Conservation (phyloP, 2,888 invertebrate genomes). For the Acronicta aceris region DNA sequence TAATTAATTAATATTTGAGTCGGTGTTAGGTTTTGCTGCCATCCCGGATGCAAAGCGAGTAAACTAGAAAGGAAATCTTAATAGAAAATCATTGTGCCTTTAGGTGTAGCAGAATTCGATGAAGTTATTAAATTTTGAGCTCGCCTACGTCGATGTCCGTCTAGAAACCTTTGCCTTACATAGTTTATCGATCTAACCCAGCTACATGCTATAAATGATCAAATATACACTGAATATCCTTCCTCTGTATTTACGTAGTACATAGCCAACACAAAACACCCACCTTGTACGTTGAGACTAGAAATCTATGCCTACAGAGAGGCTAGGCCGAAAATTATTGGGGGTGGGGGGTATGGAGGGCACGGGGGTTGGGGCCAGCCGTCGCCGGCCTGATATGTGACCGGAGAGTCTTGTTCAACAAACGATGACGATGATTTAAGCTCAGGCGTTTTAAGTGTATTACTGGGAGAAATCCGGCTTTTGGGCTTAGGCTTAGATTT, state of each 20-base stretch:
- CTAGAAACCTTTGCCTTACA: constrained; percentile 39
- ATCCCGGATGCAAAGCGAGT: constrained; percentile 8
- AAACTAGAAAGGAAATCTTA: background rate
- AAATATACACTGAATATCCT: constrained; percentile 70
- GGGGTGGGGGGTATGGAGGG: constrained; percentile 59
- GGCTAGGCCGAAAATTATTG: constrained; percentile 84
- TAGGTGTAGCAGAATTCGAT: background rate
- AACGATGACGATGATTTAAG: constrained; percentile 90
- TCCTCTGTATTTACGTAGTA: constrained; percentile 72
- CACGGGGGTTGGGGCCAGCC: constrained; percentile 61
- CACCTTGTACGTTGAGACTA: constrained; percentile 80
- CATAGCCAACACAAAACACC: constrained; percentile 75
- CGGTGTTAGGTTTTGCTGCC: background rate
- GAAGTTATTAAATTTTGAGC: constrained; percentile 11
- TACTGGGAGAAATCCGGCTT: constrained; percentile 87
- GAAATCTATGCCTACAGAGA: constrained; percentile 84
- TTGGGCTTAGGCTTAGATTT: constrained; percentile 85
- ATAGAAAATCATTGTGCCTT: background rate
- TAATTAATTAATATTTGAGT: background rate
- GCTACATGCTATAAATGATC: constrained; percentile 65
- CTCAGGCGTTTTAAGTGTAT: constrained; percentile 89
- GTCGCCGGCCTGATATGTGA: constrained; percentile 87
- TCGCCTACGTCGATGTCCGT: constrained; percentile 28
- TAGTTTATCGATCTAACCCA: constrained; percentile 52
- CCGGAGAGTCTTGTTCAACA: constrained; percentile 89